Base-by-base conservation (phyloP, 1,140 invertebrate genomes). In the Maniola jurtina region DNA sequence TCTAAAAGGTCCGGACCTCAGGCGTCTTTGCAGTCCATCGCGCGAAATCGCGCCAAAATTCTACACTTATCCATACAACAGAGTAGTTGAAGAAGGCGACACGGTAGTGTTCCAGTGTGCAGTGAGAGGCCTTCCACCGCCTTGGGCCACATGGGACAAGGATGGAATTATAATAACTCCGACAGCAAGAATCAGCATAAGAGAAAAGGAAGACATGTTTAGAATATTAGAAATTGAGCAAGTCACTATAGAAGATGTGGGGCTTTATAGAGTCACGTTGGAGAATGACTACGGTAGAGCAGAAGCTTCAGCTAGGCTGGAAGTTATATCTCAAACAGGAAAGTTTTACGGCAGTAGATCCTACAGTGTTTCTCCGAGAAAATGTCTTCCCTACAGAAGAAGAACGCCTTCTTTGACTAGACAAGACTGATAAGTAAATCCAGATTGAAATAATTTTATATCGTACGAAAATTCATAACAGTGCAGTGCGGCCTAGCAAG, bases 31-130 rank as follows among this genome's bases (percentile, higher is more conserved):
- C 56, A 89, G 85, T 55, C 87, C 87, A 0, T 72, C 80, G 0
- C 72, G 83, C 2, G 80, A 83, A 68, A 77, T 83, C 60, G 78
- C 95, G 2, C 96, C 96, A 0, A 96, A 96, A 85, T 98, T 98
- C 89, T 96, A 97, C 83, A 95, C 96, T 16, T 95, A 97, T 64
- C 97, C 97, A 1, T 96, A 96, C 79, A 96, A 97, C 81, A 93
- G 95, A 54, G 93, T 97, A 6, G 96, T 94, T 0, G 95, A 97
- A 79, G 95, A 96, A 85, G 96, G 96, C 8, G 95, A 97, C 6
- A 70, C 67, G 4, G 80, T 90, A 5, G 87, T 94, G 7, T 96
- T 97, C 85, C 95, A 96, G 73, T 96, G 95, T 74, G 94, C 96
- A 2, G 94, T 96, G 0, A 93, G 93, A 7, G 96, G 96, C 1